These are phyloP conservation scores for Sternotherus odoratus DNA, from an alignment of 2,797 vertebrate genomes.

Conservation along the genomic window DNA sequence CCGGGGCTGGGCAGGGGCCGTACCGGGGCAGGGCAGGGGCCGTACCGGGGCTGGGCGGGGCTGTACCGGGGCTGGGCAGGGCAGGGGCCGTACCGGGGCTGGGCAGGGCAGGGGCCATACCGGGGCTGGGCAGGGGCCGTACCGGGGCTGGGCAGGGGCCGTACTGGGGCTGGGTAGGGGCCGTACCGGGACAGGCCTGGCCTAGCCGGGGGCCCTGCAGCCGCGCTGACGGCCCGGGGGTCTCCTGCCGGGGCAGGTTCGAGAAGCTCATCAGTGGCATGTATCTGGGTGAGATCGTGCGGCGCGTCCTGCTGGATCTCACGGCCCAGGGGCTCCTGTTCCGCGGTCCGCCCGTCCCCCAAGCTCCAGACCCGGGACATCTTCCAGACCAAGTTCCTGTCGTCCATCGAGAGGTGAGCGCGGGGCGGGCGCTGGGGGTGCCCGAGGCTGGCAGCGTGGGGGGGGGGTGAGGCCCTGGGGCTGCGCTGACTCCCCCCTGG, in stretches of 20 bases:
- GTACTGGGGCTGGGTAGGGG: no score
- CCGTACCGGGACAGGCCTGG: no score
- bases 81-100: no score
- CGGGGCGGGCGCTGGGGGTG: background rate
- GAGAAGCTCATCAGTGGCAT: conserved; percentile 87
- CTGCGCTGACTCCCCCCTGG: background rate
- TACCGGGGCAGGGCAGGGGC: no score
- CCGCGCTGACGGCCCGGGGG: background rate
- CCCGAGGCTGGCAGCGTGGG: background rate
- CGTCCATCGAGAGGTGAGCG: conserved; percentile 79
- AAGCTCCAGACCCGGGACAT: conserved; percentile 75
- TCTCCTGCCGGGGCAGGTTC: conserved; percentile 66
- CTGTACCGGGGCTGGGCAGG: no score
- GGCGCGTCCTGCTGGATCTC: conserved; percentile 78
- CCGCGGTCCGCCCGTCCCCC: conserved; percentile 48
- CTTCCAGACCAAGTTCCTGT: conserved; percentile 83
- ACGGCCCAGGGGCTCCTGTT: conserved; percentile 74
- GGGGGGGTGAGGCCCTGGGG: background rate
- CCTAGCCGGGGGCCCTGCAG: no score
- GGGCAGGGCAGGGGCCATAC: no score
- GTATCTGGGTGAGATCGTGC: conserved; percentile 84
- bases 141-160: no score
- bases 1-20: no score
- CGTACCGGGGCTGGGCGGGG: no score
- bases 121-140: no score